Conservation (phyloP, 1,140 invertebrate genomes). For the Lerema accius region DNA sequence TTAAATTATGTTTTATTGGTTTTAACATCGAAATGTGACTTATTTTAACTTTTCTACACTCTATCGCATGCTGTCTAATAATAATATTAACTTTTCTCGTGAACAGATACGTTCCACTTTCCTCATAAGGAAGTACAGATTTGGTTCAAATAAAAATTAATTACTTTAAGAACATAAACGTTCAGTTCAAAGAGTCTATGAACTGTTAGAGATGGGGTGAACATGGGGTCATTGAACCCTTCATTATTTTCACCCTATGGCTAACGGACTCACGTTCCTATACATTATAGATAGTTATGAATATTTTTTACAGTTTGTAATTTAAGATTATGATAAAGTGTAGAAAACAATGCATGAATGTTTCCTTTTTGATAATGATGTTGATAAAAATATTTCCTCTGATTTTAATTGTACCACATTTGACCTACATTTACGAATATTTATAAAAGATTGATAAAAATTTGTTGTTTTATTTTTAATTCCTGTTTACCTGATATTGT, state of each 20-base stretch:
- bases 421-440: slow-evolving; percentile 81
- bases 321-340: slow-evolving; percentile 76
- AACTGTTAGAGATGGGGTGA: slow-evolving; percentile 55
- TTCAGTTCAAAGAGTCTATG: slow-evolving; percentile 53
- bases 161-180: slow-evolving; percentile 52
- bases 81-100: slow-evolving; percentile 21
- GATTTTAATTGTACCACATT: slow-evolving; percentile 81
- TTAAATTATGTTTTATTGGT: slow-evolving; percentile 67
- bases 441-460: slow-evolving; percentile 80
- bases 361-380: slow-evolving; percentile 79
- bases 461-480: slow-evolving; percentile 64
- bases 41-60: slow-evolving; percentile 78
- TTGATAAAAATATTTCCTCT: slow-evolving; percentile 78
- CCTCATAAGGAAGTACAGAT: slow-evolving; percentile 37
- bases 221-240: slow-evolving; percentile 22
- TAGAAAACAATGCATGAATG: slow-evolving; percentile 77
- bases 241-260: slow-evolving; percentile 51
- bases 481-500: slow-evolving; percentile 12
- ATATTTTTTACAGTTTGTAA: slow-evolving; percentile 68
- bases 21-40: slow-evolving; percentile 56
- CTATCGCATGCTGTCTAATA: slow-evolving; percentile 61
- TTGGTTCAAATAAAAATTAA: slow-evolving; percentile 42
- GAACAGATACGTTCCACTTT: not conserved
- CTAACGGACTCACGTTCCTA: slow-evolving; percentile 74
- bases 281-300: slow-evolving; percentile 67